phyloP scores from a whole-genome alignment of 2,113 vertebrate species.

The Origma solitaria region DNA sequence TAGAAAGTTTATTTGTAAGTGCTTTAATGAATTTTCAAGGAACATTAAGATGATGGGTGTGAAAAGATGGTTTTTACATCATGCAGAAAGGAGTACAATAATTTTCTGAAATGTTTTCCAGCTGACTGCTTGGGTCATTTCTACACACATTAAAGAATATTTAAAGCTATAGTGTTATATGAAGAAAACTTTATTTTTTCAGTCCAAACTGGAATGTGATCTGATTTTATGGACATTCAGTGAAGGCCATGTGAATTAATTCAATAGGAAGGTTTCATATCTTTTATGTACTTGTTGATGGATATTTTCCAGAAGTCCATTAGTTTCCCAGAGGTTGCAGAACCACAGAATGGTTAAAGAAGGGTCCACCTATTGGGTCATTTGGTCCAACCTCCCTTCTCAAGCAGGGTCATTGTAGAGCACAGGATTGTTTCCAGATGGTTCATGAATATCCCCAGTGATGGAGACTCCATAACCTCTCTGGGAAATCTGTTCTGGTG shows the following conservation, averaged over 20 bases:
- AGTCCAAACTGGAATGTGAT: background rate
- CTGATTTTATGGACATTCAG: background rate
- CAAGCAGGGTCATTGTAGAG: background rate
- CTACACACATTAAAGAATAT: background rate
- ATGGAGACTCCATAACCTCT: background rate
- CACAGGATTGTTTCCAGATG: background rate
- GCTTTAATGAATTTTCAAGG: slow-evolving; percentile 28
- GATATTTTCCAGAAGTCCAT: slow-evolving; percentile 37
- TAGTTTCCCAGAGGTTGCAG: background rate
- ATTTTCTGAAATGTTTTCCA: background rate
- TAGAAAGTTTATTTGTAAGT: slow-evolving; percentile 2
- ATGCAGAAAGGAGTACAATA: background rate
- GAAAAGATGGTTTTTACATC: background rate
- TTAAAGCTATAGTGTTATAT: background rate
- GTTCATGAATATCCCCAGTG: background rate
- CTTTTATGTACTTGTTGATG: background rate
- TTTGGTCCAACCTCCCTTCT: background rate
- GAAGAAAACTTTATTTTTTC: background rate
- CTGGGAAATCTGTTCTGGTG: background rate
- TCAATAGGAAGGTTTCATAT: background rate
- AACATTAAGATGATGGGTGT: background rate
- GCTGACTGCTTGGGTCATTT: background rate
- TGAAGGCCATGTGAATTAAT: background rate
- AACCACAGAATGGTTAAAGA: background rate
- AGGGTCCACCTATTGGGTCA: background rate